Conservation (phyloP, 2,113 vertebrate species). For the Canis aureus region DNA sequence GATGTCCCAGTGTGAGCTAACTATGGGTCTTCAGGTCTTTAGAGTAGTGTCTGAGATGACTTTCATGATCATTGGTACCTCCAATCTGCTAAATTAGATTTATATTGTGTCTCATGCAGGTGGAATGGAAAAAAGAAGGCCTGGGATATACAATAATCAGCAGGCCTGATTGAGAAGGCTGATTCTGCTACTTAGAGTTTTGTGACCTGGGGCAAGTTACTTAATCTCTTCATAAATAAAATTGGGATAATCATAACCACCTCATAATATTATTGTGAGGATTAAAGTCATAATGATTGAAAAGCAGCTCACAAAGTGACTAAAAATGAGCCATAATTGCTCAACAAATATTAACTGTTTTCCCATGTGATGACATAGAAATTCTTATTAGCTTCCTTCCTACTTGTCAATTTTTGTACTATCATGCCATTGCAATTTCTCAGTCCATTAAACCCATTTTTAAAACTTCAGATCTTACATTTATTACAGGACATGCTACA, state of each 20-base stretch:
- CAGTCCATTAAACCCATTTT: neutral
- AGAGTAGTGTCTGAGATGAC: neutral
- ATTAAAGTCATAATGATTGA: constrained; percentile 36
- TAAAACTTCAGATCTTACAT: neutral
- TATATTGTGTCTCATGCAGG: neutral
- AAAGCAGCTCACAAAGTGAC: constrained; percentile 14
- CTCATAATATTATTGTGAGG: constrained; percentile 25
- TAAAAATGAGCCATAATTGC: constrained; percentile 2
- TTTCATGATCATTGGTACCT: neutral
- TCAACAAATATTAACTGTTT: neutral
- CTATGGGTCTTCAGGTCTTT: neutral
- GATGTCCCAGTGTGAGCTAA: neutral
- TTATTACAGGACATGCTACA: neutral
- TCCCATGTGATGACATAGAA: neutral
- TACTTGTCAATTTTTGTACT: neutral
- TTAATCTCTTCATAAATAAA: constrained; percentile 60
- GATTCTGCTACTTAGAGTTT: constrained; percentile 30
- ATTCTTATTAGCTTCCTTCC: neutral
- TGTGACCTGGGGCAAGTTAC: constrained; percentile 9
- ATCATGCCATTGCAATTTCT: neutral
- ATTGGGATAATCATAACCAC: neutral
- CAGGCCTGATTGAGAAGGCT: neutral
- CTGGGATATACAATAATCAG: neutral
- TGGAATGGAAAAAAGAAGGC: constrained; percentile 1
- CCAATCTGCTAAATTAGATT: neutral